These are phyloP conservation scores for Ascaphus truei DNA, from an alignment of 2,113 vertebrate species.

Conservation along the genomic window DNA sequence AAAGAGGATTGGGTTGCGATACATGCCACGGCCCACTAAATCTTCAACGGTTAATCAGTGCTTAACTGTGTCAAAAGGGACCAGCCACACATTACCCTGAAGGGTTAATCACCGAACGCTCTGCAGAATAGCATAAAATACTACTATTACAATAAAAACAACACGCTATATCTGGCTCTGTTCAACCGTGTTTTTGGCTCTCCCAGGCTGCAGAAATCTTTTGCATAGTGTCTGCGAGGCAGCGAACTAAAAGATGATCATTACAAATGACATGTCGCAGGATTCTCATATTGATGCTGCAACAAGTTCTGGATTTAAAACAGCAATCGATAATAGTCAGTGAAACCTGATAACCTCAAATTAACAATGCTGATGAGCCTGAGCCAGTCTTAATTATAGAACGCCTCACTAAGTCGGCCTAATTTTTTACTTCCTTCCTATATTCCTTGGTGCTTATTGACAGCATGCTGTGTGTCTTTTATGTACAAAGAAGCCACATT, in stretches of 20 bases:
- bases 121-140: background rate
- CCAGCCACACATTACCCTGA: too few relatives aligned
- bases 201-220: background rate
- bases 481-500: too few relatives aligned
- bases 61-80: too few relatives aligned
- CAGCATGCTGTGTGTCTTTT: too few relatives aligned
- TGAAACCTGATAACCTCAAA: background rate
- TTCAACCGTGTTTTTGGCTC: background rate
- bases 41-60: too few relatives aligned
- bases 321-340: too few relatives aligned
- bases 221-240: background rate
- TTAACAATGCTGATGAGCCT: background rate
- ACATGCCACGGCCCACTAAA: too few relatives aligned
- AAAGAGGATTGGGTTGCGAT: too few relatives aligned
- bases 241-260: background rate
- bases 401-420: background rate
- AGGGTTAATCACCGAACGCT: too few relatives aligned
- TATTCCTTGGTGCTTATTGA: constrained; percentile 6
- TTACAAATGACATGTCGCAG: background rate
- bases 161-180: background rate
- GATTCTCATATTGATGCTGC: background rate
- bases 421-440: constrained; percentile 12
- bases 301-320: too few relatives aligned
- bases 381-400: constrained; percentile 8
- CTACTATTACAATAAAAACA: background rate